Percentiles rank a stretch among this genome's conserved stretches.
These are phyloP conservation scores for Gari tellinella DNA, from an alignment of 2,888 invertebrate genomes.

Conservation along the genomic window DNA sequence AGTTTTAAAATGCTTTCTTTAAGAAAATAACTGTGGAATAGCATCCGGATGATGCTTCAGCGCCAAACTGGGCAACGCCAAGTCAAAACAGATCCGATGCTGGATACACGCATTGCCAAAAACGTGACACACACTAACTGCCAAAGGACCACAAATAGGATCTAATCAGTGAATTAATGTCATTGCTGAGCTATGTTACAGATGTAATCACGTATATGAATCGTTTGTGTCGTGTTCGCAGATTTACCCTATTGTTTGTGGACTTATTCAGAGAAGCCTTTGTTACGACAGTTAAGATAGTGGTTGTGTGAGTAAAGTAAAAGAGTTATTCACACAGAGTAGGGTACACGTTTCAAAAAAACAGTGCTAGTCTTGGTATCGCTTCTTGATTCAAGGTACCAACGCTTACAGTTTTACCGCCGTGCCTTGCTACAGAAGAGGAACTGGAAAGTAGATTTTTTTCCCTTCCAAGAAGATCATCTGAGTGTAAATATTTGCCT, in stretches of 20 bases:
- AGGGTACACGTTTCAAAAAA: too few species aligned
- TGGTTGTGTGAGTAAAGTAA: conserved; percentile 7
- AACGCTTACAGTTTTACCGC: too few species aligned
- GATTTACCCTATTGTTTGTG: conserved; percentile 26
- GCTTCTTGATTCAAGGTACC: too few species aligned
- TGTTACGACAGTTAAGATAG: background rate
- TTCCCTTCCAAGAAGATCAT: too few species aligned
- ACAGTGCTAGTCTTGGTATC: too few species aligned
- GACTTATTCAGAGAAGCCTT: conserved; percentile 10
- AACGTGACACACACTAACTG: conserved; percentile 2
- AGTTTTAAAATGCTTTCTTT: too few species aligned
- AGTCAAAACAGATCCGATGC: conserved; percentile 13
- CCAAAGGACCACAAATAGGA: conserved; percentile 20
- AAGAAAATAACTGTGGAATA: conserved; percentile 36
- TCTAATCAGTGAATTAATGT: conserved; percentile 6
- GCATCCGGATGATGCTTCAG: conserved; percentile 18
- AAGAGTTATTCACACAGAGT: too few species aligned
- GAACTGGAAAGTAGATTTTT: too few species aligned
- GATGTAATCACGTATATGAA: conserved; percentile 25
- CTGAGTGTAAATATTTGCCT: too few species aligned
- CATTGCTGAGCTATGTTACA: conserved; percentile 7
- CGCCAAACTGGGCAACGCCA: conserved; percentile 27
- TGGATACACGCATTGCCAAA: conserved; percentile 16
- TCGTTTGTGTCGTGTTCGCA: conserved; percentile 7
- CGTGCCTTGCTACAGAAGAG: too few species aligned